Evolutionary conservation across 2,888 invertebrate species (phyloP).

Genomic region (Metallyticus violacea): DNA sequence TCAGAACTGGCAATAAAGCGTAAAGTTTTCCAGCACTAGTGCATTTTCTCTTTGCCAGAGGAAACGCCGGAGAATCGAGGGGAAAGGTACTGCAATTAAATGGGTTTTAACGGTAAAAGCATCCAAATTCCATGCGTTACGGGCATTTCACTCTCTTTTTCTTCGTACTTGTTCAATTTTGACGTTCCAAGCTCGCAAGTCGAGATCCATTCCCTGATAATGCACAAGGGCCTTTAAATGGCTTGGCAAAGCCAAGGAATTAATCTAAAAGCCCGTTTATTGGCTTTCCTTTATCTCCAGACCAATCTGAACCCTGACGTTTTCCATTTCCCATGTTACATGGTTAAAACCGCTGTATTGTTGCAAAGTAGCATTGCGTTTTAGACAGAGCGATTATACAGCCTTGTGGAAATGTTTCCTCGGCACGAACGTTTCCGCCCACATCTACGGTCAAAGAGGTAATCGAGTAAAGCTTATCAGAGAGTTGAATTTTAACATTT

Average conservation of each 20-base stretch:
- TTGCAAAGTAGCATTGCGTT: background rate
- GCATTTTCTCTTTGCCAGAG: background rate
- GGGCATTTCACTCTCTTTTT: background rate
- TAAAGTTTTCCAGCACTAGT: background rate
- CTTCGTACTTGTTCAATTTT: background rate
- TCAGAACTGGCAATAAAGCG: background rate
- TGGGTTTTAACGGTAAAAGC: background rate
- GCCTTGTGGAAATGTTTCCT: background rate
- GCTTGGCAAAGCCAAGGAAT: background rate
- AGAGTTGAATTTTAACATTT: background rate
- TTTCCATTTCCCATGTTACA: background rate
- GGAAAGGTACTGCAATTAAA: background rate
- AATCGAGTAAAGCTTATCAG: no score
- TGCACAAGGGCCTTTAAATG: background rate
- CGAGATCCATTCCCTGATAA: background rate
- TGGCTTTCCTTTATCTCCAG: background rate
- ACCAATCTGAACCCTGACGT: background rate
- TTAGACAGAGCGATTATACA: background rate
- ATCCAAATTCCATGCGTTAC: background rate
- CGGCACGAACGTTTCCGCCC: background rate
- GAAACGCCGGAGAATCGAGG: background rate
- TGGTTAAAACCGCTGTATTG: background rate
- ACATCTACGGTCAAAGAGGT: no score
- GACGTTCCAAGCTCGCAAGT: no score
- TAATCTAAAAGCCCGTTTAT: background rate